Conservation (phyloP, 2,888 invertebrate genomes). For the Plagodis dolabraria region DNA sequence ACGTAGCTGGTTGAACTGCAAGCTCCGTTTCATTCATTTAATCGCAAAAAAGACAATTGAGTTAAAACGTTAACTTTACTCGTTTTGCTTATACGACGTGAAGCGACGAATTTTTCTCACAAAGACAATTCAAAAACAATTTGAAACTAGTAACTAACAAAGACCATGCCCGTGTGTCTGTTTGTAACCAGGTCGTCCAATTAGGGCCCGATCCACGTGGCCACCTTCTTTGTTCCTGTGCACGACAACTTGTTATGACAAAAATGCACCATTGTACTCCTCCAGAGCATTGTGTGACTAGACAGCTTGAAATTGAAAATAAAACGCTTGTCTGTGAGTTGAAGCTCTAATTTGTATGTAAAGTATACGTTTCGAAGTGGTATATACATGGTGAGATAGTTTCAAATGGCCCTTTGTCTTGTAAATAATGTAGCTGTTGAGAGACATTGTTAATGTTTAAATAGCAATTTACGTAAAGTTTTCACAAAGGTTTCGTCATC, state of each 20-base stretch:
- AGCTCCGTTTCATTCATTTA: no score
- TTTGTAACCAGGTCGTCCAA: constrained; percentile 42
- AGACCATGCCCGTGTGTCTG: constrained; percentile 11
- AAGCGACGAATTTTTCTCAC: constrained; percentile 6
- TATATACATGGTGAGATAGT: not conserved
- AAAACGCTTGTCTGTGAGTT: constrained; percentile 34
- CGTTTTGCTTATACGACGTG: not conserved
- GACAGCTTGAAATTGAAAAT: constrained; percentile 40
- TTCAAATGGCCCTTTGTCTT: not conserved
- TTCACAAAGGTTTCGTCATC: not conserved
- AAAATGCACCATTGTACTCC: constrained; percentile 39
- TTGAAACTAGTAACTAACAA: constrained; percentile 14
- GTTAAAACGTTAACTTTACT: no score
- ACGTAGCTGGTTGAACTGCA: no score
- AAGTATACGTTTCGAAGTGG: constrained; percentile 1
- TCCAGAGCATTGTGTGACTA: constrained; percentile 32
- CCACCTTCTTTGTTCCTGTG: constrained; percentile 42
- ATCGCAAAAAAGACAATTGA: no score
- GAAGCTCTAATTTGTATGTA: constrained; percentile 27
- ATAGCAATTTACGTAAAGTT: constrained; percentile 2
- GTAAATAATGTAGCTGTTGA: not conserved
- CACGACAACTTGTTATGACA: constrained; percentile 44
- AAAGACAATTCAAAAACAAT: constrained; percentile 10
- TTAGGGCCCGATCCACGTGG: constrained; percentile 47
- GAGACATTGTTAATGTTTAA: not conserved